Conservation (phyloP, 2,113 vertebrate species). For the Saccopteryx leptura region DNA sequence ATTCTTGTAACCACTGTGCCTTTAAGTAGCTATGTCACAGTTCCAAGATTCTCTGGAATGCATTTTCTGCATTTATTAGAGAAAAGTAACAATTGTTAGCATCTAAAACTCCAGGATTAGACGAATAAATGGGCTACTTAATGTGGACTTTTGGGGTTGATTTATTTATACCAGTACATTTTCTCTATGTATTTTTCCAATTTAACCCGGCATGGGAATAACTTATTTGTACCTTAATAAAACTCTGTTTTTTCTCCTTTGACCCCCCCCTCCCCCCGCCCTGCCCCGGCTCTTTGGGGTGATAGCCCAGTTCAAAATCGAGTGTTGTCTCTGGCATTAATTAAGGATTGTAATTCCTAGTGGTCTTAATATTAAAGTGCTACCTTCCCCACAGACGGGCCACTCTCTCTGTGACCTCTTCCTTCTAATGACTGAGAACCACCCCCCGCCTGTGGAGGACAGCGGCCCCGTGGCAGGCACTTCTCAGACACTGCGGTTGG, state of each 20-base stretch:
- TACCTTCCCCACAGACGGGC: neutral
- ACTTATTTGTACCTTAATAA: neutral
- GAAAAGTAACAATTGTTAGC: neutral
- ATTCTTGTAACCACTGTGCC: neutral
- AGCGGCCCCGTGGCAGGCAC: neutral
- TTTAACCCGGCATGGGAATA: neutral
- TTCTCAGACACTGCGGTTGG: neutral
- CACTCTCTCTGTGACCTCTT: neutral
- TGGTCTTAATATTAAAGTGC: neutral
- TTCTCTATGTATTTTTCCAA: neutral
- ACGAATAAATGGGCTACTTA: neutral
- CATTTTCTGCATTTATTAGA: neutral
- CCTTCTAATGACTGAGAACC: neutral
- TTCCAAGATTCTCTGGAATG: neutral
- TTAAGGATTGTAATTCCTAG: neutral
- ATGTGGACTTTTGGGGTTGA: neutral
- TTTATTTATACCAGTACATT: neutral
- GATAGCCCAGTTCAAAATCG: neutral
- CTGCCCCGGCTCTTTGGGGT: neutral
- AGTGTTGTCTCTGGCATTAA: neutral
- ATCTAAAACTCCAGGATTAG: neutral
- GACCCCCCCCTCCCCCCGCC: no score
- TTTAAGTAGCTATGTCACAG: neutral
- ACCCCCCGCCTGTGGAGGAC: accelerated
- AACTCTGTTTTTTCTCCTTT: neutral